Evolutionary conservation across 2,797 vertebrate species (phyloP), one percentile per base, ranked within the genome.

Genomic region (Pampus argenteus): DNA sequence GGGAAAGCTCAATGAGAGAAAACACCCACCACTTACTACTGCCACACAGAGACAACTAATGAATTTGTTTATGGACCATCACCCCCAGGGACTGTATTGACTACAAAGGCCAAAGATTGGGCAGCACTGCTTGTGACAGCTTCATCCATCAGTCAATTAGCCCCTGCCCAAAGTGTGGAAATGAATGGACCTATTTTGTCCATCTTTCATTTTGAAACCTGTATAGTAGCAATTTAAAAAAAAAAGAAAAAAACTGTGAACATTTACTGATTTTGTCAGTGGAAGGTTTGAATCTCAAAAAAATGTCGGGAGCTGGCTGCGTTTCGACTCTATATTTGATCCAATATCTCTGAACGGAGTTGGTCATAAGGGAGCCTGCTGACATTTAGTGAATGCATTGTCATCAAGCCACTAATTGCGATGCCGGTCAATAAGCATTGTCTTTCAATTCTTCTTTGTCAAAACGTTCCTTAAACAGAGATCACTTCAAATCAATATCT

Each of bases 81-180:
- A 59, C 66, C 81, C 63, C 51, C 25, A 65, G 71, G 78, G 56
- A 84, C 40, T 0, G 14, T 71, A 88, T 62, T 79, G 84, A 88
- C 78, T 51, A 34, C 38, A 60, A 64, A 69, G 76, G 72, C 67
- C 77, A 86, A 69, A 71, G 81, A 74, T 74, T 82, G 66, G 74
- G 28, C 36, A 18, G 42, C 77, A 58, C 49, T 48, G 40, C 45
- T 31, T 58, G 71, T 82, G 85, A 87, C 80, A 78, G 79, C 79
- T 86, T 84, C 72, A 85, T 91, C 71, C 73, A 86, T 87, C 83
- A 84, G 76, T 86, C 77, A 86, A 82, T 88, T 86, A 90, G 56
- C 42, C 40, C 4, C 13, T 54, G 31, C 40, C 23, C 15, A 61
- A 71, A 50, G 58, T 60, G 48, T 61, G 29, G 18, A 76, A 87